Base-by-base conservation (phyloP, 2,113 vertebrate species). In the Laticauda laticaudata region DNA sequence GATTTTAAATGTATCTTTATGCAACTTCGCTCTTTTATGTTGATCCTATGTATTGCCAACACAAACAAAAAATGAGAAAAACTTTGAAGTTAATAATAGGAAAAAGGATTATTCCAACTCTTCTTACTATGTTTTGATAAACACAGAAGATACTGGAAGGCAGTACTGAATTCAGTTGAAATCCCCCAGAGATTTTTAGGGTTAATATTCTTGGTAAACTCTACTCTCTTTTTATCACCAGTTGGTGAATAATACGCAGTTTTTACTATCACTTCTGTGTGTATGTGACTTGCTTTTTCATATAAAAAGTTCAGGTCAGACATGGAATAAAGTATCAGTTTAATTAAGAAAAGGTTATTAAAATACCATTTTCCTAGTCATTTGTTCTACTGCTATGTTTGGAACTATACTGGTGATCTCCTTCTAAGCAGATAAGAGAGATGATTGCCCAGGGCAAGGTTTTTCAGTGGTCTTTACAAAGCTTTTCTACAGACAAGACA, bases 31-130 rank as follows among this genome's bases (percentile, higher is more conserved):
- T 93, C 92, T 29, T 96, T 34, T 20, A 87, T 88, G 23, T 93
- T 92, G 91, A 92, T 69, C 91, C 43, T 92, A 0, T 64, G n/a
- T 94, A 90, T 87, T 51, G 86, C 29, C 81, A 92, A 43, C 20
- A 24, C 15, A 69, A 26, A 87, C 91, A 93, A 96, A 97, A 96
- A 97, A 93, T 93, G 95, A 96, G 85, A 86, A 94, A 96, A 95
- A 96, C 93, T 96, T 96, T 94, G 56, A 95, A 93, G 94, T 69
- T 97, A 95, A 95, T 93, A 91, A 92, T 12, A 87, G 55, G 56
- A 86, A 94, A 94, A 93, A 89, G 92, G 93, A 96, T 96, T 96
- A 95, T 8, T 92, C 81, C 54, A 75, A n/a, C 92, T 94, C 59
- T 29, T 92, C 75, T 92, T 93, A 93, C 93, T 89, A 56, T 92